Conservation (phyloP, 1,140 invertebrate species). For the Cephus cinctus region DNA sequence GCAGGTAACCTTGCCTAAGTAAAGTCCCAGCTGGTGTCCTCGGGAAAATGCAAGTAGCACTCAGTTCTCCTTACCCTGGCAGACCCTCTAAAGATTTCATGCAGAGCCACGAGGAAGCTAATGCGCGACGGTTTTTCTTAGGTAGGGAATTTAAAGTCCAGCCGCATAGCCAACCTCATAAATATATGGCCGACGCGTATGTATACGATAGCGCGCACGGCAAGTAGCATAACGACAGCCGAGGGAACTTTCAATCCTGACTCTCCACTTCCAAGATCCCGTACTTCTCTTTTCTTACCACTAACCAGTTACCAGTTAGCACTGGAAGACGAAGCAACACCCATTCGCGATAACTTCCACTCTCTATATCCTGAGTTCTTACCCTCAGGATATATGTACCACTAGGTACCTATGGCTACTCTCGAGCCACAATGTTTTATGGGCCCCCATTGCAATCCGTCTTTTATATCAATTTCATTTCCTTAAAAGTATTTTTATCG, state of each 20-base stretch:
- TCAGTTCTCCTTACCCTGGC: not conserved
- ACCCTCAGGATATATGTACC: no score
- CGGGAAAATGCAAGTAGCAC: not conserved
- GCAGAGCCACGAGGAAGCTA: constrained; percentile 25
- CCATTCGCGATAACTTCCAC: no score
- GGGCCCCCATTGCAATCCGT: constrained; percentile 21
- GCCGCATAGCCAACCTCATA: constrained; percentile 25
- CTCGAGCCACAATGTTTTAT: constrained; percentile 15
- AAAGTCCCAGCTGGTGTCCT: no score
- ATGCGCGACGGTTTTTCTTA: constrained; percentile 16
- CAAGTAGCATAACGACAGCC: constrained; percentile 23
- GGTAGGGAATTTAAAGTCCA: constrained; percentile 32
- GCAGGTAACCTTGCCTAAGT: no score
- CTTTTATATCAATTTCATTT: constrained; percentile 39
- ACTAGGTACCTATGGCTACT: constrained; percentile 16
- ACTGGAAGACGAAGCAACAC: no score
- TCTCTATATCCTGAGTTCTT: constrained; percentile 9
- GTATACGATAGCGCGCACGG: not conserved
- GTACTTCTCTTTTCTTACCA: no score
- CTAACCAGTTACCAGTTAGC: no score
- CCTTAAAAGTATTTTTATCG: constrained; percentile 40
- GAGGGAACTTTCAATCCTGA: constrained; percentile 27
- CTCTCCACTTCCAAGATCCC: not conserved
- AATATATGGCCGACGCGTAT: constrained; percentile 24
- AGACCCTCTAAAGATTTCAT: constrained; percentile 26